Percentiles rank a stretch among this genome's conserved stretches.
Evolutionary conservation across 2,797 vertebrate genomes (phyloP).

Genomic region (Otus scops): DNA sequence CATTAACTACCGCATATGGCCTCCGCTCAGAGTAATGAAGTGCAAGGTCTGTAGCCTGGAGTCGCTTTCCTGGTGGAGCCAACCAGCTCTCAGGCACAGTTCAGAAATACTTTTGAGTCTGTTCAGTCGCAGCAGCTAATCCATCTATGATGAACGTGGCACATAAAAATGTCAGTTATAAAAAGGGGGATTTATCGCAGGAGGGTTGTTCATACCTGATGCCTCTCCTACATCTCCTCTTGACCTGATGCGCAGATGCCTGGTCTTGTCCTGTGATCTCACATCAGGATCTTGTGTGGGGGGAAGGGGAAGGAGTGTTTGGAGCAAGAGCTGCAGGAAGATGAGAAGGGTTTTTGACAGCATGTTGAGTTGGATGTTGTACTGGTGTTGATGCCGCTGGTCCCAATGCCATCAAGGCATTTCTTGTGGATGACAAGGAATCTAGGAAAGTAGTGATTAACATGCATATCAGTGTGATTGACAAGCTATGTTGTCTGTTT

Average conservation of each 20-base stretch:
- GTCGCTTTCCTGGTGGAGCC: not conserved
- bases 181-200: not conserved
- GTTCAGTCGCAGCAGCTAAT: not conserved
- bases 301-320: constrained; percentile 41
- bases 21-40: not conserved
- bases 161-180: not conserved
- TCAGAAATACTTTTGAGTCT: not conserved
- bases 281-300: constrained; percentile 52
- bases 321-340: constrained; percentile 62
- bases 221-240: constrained; percentile 65
- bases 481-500: constrained; percentile 30
- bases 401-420: constrained; percentile 68
- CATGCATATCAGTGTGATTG: constrained; percentile 64
- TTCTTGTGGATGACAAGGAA: constrained; percentile 68
- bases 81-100: not conserved
- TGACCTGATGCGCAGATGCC: constrained; percentile 44
- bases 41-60: not conserved
- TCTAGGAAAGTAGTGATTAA: constrained; percentile 72
- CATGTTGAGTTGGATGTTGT: constrained; percentile 59
- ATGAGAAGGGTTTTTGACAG: constrained; percentile 63
- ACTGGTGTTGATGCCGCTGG: constrained; percentile 57
- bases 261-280: constrained; percentile 56
- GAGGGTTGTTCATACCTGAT: constrained; percentile 41
- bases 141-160: not conserved
- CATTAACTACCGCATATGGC: not conserved